Base-by-base conservation (phyloP, 2,888 invertebrate genomes). In the Mimumesa dahlbomi region DNA sequence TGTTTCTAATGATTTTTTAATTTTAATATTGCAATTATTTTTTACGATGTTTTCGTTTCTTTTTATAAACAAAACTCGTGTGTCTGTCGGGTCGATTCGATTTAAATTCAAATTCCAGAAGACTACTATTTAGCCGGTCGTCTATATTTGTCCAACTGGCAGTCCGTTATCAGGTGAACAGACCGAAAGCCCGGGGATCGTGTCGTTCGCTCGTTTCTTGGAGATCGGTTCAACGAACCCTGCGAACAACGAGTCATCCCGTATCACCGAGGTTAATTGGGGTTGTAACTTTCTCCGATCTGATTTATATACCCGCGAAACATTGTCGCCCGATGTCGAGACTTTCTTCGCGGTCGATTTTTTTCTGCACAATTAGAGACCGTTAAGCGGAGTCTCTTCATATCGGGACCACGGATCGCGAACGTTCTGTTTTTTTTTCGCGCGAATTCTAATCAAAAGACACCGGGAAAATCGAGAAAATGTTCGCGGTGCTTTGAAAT, bases 271-370 rank as follows among this genome's bases (percentile, higher is more conserved):
- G 77, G 75, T 75, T 75, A 75, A 75, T 77, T 73, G 77, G 73
- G 77, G 68, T 75, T 77, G 73, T 73, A 73, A 75, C 75, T 75
- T 75, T 75, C 75, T 68, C 73, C 68, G 64, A 76, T 76, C 68
- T 73, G 75, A 75, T 75, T 77, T 69, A 65, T n/a, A n/a, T 58
- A 54, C 31, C 45, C 72, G 72, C 72, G 65, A 65, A 72, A 65
- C 64, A 73, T 73, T 65, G 68, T 66, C 52, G 61, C 43, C 29
- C 52, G 57, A 52, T 57, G 58, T 16, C 52, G 43, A 52, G 52
- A 56, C 63, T 76, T 68, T 64, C 64, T 57, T 68, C 46, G 25
- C n/a, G 18, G 11, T 40, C 19, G 42, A 31, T 13, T 25, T 48
- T 21, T 65, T 56, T 57, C 62, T 18, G 11, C 5, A 31, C 19